phyloP scores from a whole-genome alignment of 2,888 invertebrate genomes.

The Trachelus iudaicus region DNA sequence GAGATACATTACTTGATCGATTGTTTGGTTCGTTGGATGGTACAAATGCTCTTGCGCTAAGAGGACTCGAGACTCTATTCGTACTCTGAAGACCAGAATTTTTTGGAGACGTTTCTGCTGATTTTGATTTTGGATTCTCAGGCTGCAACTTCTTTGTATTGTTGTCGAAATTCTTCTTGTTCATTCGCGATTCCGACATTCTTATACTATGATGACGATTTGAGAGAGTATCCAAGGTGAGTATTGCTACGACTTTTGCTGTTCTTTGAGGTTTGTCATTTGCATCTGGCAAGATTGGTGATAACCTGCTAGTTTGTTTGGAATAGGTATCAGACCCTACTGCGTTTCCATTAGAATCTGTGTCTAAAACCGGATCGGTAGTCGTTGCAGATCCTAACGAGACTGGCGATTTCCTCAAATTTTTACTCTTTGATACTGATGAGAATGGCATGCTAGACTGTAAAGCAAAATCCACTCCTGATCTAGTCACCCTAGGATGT shows the following conservation, averaged over 20 bases:
- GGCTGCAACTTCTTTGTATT: background rate
- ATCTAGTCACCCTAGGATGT: constrained; percentile 27
- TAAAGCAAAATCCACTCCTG: constrained; percentile 18
- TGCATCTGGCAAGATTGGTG: constrained; percentile 13
- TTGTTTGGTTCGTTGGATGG: background rate
- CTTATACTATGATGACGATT: constrained; percentile 23
- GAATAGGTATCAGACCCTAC: constrained; percentile 20
- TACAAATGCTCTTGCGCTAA: background rate
- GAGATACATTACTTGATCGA: background rate
- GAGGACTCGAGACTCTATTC: background rate
- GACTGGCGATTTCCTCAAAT: background rate
- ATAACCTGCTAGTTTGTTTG: constrained; percentile 15
- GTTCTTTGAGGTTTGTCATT: constrained; percentile 58
- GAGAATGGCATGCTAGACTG: constrained; percentile 10
- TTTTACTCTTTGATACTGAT: constrained; percentile 2
- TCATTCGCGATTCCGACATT: background rate
- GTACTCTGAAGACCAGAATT: background rate
- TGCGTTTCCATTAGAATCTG: constrained; percentile 43
- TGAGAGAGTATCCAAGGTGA: constrained; percentile 51
- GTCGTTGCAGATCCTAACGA: background rate
- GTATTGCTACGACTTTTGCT: constrained; percentile 59
- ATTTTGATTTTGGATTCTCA: background rate
- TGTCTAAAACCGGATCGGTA: constrained; percentile 15
- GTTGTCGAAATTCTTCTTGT: constrained; percentile 15
- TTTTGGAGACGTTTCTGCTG: background rate